Evolutionary conservation across 2,888 invertebrate genomes (phyloP).

Genomic region (Nomada fucata): DNA sequence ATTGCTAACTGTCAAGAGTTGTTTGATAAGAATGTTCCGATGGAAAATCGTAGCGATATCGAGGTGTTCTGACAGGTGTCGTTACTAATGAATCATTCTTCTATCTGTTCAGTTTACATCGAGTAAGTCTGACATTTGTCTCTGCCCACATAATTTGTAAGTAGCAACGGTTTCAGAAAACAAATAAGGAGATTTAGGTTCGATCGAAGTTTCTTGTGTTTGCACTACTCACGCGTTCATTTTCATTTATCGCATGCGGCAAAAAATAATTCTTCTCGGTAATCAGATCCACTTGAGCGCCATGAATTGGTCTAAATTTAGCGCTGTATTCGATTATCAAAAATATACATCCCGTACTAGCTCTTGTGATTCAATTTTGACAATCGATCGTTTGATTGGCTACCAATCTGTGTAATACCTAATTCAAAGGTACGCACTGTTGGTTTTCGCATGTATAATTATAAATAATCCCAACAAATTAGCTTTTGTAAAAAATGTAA

Average conservation of each 20-base stretch:
- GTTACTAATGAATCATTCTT: neutral
- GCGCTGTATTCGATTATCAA: constrained; percentile 13
- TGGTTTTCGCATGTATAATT: neutral
- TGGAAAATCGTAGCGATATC: neutral
- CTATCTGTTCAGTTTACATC: neutral
- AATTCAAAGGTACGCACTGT: neutral
- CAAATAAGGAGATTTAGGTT: neutral
- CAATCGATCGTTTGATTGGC: neutral
- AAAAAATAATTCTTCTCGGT: constrained; percentile 10
- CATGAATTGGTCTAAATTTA: constrained; percentile 26
- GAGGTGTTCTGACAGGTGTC: neutral
- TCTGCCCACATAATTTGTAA: neutral
- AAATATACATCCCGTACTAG: neutral
- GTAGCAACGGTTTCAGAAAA: neutral
- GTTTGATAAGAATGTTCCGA: neutral
- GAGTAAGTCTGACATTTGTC: neutral
- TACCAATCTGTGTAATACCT: neutral
- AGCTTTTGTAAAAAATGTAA: neutral
- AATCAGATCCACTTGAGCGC: constrained; percentile 10
- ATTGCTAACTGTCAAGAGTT: neutral
- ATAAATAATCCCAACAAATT: neutral
- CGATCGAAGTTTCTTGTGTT: neutral
- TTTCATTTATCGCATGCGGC: neutral
- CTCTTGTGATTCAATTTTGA: neutral
- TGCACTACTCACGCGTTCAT: no score